phyloP scores from a whole-genome alignment of 2,888 invertebrate species.

The Drosophila neonasuta region DNA sequence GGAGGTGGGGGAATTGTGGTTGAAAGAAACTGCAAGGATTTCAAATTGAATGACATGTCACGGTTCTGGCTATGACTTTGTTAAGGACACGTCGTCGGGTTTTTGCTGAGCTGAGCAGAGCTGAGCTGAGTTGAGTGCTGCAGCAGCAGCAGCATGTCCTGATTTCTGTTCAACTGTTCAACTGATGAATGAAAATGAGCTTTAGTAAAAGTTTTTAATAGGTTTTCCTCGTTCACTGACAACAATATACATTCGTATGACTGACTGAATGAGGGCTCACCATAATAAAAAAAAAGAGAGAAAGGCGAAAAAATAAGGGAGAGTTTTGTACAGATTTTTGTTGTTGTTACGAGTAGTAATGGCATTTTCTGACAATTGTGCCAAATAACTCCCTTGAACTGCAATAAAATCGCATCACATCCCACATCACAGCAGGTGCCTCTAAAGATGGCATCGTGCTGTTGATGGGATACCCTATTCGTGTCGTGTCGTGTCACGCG shows the following conservation, averaged over 20 bases:
- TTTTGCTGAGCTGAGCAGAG: conserved; percentile 22
- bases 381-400: conserved; percentile 23
- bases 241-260: conserved; percentile 5
- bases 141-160: conserved; percentile 30
- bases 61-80: conserved; percentile 66
- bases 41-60: conserved; percentile 65
- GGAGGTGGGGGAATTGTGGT: neutral
- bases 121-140: conserved; percentile 15
- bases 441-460: neutral
- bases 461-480: neutral
- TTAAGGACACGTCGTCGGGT: conserved; percentile 44
- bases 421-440: conserved; percentile 9
- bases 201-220: conserved; percentile 37
- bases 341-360: conserved; percentile 16
- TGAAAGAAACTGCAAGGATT: conserved; percentile 51
- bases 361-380: conserved; percentile 20
- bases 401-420: conserved; percentile 21
- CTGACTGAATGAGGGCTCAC: conserved; percentile 7
- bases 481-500: conserved; percentile 10
- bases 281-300: conserved; percentile 13
- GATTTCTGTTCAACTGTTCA: conserved; percentile 32
- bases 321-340: conserved; percentile 15
- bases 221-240: conserved; percentile 15
- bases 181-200: conserved; percentile 42
- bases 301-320: conserved; percentile 7